phyloP scores from a whole-genome alignment of 2,888 invertebrate genomes.

The Neoaliturus tenellus region DNA sequence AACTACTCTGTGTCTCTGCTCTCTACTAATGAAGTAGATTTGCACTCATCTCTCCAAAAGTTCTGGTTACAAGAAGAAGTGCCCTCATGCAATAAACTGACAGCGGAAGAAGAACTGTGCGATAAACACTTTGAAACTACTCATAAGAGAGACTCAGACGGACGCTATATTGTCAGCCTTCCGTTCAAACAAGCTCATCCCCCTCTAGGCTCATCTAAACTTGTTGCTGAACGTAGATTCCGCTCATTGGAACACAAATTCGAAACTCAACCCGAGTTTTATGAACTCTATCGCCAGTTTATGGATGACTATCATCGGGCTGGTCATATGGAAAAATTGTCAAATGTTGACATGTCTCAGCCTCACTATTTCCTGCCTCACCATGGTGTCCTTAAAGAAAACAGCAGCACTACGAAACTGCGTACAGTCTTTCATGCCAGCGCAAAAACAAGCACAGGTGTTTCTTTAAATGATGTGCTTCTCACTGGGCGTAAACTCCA shows the following conservation, averaged over 20 bases:
- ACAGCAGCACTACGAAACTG: conserved; percentile 27
- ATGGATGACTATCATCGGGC: not conserved
- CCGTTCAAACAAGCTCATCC: not conserved
- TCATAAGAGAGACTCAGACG: not conserved
- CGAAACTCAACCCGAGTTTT: not conserved
- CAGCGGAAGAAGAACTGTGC: not conserved
- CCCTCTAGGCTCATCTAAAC: not conserved
- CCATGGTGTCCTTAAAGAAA: not conserved
- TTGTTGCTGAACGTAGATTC: not conserved
- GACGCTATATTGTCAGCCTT: not conserved
- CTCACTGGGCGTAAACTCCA: conserved; percentile 4
- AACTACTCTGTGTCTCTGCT: not conserved
- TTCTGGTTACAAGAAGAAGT: not conserved
- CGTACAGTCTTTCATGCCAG: not conserved
- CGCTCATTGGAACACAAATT: not conserved
- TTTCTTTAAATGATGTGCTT: conserved; percentile 10
- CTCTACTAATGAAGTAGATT: conserved; percentile 13
- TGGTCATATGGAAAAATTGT: not conserved
- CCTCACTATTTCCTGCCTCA: not conserved
- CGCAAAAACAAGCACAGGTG: not conserved
- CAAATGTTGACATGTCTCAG: not conserved
- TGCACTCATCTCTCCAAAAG: not conserved
- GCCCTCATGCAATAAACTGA: not conserved
- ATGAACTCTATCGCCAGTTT: not conserved
- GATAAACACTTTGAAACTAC: not conserved